Evolutionary conservation across 2,113 vertebrate genomes (phyloP).

Genomic region (Lycaon pictus): DNA sequence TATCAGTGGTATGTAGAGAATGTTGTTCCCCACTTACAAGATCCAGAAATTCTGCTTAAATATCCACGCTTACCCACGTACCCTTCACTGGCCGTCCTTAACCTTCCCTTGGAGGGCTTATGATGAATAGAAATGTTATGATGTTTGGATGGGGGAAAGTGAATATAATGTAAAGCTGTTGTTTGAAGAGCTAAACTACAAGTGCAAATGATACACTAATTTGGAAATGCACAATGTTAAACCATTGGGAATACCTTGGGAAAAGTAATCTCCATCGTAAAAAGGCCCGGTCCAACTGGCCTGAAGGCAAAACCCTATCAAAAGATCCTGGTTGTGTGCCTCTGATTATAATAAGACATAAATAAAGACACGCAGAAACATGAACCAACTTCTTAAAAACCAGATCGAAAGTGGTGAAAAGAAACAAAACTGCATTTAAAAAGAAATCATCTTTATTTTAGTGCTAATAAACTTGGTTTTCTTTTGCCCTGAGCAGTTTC

Average conservation of each 20-base stretch:
- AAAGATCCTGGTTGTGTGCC: not conserved
- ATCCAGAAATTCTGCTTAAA: slow-evolving; percentile 70
- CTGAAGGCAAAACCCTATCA: slow-evolving; percentile 44
- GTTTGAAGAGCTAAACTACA: slow-evolving; percentile 39
- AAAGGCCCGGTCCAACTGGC: not conserved
- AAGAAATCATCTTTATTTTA: slow-evolving; percentile 47
- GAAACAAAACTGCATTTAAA: slow-evolving; percentile 42
- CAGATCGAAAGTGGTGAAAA: slow-evolving; percentile 36
- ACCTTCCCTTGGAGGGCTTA: slow-evolving; percentile 12
- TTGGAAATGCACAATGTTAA: slow-evolving; percentile 36
- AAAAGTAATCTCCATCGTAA: slow-evolving; percentile 4
- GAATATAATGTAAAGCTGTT: not conserved
- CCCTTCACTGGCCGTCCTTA: slow-evolving; percentile 23
- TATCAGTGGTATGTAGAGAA: slow-evolving; percentile 81
- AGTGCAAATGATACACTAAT: not conserved
- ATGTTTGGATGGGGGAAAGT: slow-evolving; percentile 42
- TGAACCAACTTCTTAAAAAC: not conserved
- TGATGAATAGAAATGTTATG: not conserved
- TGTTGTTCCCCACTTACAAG: slow-evolving; percentile 66
- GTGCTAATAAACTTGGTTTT: not conserved
- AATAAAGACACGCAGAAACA: slow-evolving; percentile 13
- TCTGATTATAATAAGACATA: slow-evolving; percentile 36
- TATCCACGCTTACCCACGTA: not conserved
- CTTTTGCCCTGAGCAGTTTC: slow-evolving; percentile 9
- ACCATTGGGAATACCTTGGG: not conserved